Percentiles rank a stretch among this genome's conserved stretches.
Conservation (phyloP, 2,888 invertebrate species). For the Emmelina monodactyla region DNA sequence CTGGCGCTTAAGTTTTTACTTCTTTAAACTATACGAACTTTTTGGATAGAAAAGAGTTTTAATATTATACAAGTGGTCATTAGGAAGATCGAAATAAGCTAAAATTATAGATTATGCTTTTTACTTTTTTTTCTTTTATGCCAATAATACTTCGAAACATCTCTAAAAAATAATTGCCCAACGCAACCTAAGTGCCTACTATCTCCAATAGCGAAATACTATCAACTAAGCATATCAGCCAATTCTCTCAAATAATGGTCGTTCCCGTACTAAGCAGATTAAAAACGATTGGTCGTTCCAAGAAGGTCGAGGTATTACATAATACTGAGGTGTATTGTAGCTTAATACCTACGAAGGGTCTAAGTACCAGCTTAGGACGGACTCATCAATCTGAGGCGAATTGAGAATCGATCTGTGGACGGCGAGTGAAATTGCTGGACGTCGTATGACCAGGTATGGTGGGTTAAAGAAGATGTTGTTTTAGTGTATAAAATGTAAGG, state of each 20-base stretch:
- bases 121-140: too few relatives aligned
- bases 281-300: conserved; percentile 60
- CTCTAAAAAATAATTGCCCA: neutral
- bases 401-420: too few relatives aligned
- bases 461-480: too few relatives aligned
- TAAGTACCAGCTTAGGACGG: conserved; percentile 37
- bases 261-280: conserved; percentile 58
- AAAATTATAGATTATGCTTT: too few relatives aligned
- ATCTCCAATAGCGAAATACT: conserved; percentile 37
- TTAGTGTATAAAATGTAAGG: too few relatives aligned
- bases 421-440: too few relatives aligned
- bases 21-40: too few relatives aligned
- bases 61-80: too few relatives aligned
- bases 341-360: neutral
- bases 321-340: conserved; percentile 28
- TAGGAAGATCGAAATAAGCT: too few relatives aligned
- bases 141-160: neutral
- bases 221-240: conserved; percentile 57
- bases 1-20: too few relatives aligned
- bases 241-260: conserved; percentile 51
- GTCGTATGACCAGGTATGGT: too few relatives aligned
- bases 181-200: neutral
- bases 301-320: conserved; percentile 44
- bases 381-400: conserved; percentile 38
- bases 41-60: too few relatives aligned